Percentiles rank a stretch among this genome's conserved stretches.
phyloP scores from a whole-genome alignment of 2,888 invertebrate species.

The Petrolisthes manimaculis region DNA sequence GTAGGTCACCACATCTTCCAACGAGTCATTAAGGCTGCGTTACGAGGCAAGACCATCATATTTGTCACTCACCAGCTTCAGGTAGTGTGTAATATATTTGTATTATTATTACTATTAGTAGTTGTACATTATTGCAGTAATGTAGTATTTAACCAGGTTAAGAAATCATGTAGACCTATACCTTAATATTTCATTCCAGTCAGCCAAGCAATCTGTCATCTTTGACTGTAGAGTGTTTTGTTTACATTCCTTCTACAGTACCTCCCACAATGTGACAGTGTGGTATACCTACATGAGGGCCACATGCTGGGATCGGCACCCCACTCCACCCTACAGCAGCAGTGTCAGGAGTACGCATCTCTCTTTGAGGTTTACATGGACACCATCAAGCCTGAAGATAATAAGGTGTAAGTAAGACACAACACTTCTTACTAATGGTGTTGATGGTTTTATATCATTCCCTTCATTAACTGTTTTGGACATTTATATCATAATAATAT shows the following conservation, averaged over 20 bases:
- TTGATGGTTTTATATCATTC: too few species aligned
- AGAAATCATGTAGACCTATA: too few species aligned
- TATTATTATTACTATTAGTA: too few species aligned
- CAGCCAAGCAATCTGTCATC: too few species aligned
- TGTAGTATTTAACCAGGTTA: too few species aligned
- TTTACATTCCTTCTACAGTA: constrained; percentile 70
- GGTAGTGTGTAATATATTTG: constrained; percentile 67
- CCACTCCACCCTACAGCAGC: constrained; percentile 73
- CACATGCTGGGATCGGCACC: constrained; percentile 74
- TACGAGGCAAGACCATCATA: constrained; percentile 74
- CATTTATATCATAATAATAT: too few species aligned
- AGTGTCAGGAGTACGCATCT: constrained; percentile 69
- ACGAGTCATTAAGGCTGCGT: constrained; percentile 72
- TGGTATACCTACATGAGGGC: constrained; percentile 75
- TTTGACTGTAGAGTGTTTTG: background rate
- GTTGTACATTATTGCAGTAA: too few species aligned
- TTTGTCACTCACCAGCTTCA: constrained; percentile 77
- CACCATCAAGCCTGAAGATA: constrained; percentile 46
- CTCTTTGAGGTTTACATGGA: constrained; percentile 67
- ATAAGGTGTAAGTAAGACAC: constrained; percentile 20
- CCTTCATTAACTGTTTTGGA: too few species aligned
- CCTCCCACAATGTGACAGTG: constrained; percentile 74
- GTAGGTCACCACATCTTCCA: constrained; percentile 74
- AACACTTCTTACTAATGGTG: too few species aligned
- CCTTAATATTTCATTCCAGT: too few species aligned